Conservation (phyloP, 2,797 vertebrate species). For the Nasua narica region DNA sequence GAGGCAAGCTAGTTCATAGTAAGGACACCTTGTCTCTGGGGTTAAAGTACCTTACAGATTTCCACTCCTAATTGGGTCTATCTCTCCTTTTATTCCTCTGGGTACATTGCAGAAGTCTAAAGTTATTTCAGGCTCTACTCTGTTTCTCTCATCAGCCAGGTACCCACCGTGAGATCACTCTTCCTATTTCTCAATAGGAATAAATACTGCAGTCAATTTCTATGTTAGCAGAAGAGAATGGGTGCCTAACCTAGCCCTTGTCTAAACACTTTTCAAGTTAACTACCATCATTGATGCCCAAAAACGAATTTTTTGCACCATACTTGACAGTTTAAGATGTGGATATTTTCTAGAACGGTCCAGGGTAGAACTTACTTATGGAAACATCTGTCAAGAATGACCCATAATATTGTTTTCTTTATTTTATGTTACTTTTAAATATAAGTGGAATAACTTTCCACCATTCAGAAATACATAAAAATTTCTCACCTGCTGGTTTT, state of each 20-base stretch:
- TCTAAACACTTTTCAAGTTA: background rate
- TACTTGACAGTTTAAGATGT: background rate
- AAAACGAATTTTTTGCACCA: background rate
- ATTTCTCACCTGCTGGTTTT: background rate
- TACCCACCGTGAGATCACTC: background rate
- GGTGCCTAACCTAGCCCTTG: background rate
- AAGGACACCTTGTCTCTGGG: background rate
- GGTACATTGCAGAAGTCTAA: background rate
- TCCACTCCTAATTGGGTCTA: background rate
- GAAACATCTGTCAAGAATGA: background rate
- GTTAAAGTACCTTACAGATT: background rate
- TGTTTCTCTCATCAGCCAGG: background rate
- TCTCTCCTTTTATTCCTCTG: background rate
- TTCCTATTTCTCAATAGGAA: background rate
- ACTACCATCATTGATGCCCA: background rate
- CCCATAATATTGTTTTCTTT: background rate
- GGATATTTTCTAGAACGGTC: background rate
- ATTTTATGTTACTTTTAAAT: background rate
- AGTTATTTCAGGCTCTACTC: background rate
- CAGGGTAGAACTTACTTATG: background rate
- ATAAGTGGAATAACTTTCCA: background rate
- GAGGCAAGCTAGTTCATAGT: background rate
- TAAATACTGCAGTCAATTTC: background rate
- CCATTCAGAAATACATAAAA: background rate
- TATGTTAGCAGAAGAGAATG: background rate